Conservation (phyloP, 2,113 vertebrate genomes). For the Beaufortia kweichowensis region DNA sequence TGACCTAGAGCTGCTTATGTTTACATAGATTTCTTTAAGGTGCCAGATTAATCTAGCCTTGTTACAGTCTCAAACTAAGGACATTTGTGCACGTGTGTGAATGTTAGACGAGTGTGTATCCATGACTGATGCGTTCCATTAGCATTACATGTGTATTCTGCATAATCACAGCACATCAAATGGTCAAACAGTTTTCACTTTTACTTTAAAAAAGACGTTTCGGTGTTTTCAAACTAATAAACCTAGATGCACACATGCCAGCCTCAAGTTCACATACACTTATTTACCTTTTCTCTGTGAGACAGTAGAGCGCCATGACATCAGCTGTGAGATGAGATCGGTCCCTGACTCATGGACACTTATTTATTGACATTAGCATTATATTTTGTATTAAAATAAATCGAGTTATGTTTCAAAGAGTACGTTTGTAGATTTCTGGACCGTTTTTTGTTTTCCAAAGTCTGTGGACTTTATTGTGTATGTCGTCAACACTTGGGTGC, state of each 20-base stretch:
- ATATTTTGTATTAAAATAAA: constrained; percentile 53
- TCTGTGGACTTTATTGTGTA: constrained; percentile 28
- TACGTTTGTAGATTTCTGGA: constrained; percentile 44
- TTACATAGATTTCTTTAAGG: constrained; percentile 59
- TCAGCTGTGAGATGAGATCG: constrained; percentile 22
- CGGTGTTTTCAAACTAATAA: background rate
- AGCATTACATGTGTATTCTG: background rate
- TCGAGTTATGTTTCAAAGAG: constrained; percentile 43
- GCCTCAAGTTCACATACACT: background rate
- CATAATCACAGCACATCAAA: background rate
- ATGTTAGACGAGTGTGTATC: constrained; percentile 1
- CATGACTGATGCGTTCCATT: background rate
- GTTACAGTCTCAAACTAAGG: constrained; percentile 36
- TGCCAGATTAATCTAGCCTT: constrained; percentile 55
- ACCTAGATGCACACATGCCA: background rate
- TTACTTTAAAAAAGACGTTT: background rate
- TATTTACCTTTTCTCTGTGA: background rate
- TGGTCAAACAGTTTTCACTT: background rate
- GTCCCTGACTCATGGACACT: constrained; percentile 47
- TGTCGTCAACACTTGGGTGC: constrained; percentile 15
- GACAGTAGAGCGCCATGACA: background rate
- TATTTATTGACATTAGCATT: constrained; percentile 60
- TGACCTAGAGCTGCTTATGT: constrained; percentile 51
- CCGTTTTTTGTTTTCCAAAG: constrained; percentile 31
- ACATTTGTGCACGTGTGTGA: constrained; percentile 3